These are phyloP conservation scores for Babylonia areolata DNA, from an alignment of 1,140 invertebrate genomes.

Conservation along the genomic window DNA sequence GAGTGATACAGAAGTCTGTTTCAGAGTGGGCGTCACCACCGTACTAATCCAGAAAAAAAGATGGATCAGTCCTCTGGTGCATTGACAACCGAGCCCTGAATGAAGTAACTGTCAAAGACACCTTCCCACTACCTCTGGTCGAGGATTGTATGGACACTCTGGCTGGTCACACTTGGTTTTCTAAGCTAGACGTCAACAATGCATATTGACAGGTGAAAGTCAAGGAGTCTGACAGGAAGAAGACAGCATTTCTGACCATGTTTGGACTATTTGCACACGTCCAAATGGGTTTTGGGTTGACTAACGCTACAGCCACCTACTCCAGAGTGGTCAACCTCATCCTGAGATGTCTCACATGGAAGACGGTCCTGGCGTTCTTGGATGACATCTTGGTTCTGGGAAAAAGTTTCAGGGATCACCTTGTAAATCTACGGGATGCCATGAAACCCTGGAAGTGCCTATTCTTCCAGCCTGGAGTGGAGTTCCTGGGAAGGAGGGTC, in stretches of 20 bases:
- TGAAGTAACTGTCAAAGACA: constrained; percentile 72
- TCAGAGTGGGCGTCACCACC: constrained; percentile 47
- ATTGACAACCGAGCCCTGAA: constrained; percentile 78
- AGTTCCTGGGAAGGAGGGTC: constrained; percentile 14
- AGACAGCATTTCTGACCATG: constrained; percentile 52
- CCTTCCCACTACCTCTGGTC: constrained; percentile 78
- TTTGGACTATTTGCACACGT: constrained; percentile 47
- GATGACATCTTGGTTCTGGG: constrained; percentile 34
- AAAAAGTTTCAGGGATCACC: background rate
- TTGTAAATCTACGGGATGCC: constrained; percentile 27
- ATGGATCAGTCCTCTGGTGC: constrained; percentile 74
- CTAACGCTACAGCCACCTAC: constrained; percentile 38
- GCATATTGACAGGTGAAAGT: constrained; percentile 49
- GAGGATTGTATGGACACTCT: constrained; percentile 67
- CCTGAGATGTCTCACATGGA: constrained; percentile 29
- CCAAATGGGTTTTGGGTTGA: constrained; percentile 51
- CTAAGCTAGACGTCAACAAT: constrained; percentile 39
- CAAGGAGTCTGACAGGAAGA: constrained; percentile 37
- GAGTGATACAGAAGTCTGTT: constrained; percentile 40
- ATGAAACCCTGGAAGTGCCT: constrained; percentile 27
- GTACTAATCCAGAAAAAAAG: constrained; percentile 76
- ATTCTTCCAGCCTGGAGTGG: background rate
- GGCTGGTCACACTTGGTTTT: constrained; percentile 29
- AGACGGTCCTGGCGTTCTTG: constrained; percentile 25
- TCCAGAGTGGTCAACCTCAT: constrained; percentile 18